phyloP scores from a whole-genome alignment of 2,888 invertebrate genomes.

The Alitta virens region DNA sequence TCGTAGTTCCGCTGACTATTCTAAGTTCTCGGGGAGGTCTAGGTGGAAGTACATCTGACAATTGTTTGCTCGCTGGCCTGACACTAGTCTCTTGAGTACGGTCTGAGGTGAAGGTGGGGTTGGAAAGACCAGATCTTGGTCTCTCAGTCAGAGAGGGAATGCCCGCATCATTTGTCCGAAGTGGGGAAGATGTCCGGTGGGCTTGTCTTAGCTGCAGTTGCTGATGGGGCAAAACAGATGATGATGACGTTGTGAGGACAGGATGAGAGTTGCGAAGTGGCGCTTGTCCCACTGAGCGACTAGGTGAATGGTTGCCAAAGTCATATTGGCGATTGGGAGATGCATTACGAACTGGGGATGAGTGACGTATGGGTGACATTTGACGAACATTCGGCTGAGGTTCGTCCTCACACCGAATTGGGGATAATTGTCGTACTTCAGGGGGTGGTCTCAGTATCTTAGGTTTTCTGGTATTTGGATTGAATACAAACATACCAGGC shows the following conservation, averaged over 20 bases:
- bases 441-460: conserved; percentile 1
- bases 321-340: not conserved
- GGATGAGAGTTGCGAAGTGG: not conserved
- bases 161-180: conserved; percentile 28
- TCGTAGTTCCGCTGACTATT: not conserved
- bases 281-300: not conserved
- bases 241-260: too few species aligned
- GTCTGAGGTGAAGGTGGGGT: too few species aligned
- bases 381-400: not conserved
- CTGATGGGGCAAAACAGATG: conserved; percentile 4
- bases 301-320: not conserved
- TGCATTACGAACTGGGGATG: not conserved
- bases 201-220: not conserved
- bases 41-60: too few species aligned
- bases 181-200: conserved; percentile 25
- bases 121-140: conserved; percentile 12
- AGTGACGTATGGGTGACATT: not conserved
- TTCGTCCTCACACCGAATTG: not conserved
- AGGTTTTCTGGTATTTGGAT: not conserved
- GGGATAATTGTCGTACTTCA: conserved; percentile 1
- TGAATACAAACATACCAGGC: not conserved
- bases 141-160: conserved; percentile 31
- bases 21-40: not conserved
- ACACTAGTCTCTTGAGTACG: too few species aligned
- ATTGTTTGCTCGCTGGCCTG: too few species aligned